These are phyloP conservation scores for Mylabris sibirica DNA, from an alignment of 2,888 invertebrate species.

Conservation along the genomic window DNA sequence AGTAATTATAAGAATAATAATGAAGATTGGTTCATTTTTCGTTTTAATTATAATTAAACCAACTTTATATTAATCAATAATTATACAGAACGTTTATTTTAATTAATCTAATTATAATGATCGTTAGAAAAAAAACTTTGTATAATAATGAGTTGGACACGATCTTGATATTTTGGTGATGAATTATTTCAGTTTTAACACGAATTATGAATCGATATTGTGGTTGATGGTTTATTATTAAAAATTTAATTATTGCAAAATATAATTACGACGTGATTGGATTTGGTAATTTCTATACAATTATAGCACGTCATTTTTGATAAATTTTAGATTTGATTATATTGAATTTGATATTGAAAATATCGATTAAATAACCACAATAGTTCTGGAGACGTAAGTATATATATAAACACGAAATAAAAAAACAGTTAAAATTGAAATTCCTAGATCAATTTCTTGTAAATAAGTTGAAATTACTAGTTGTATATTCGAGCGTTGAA, in stretches of 20 bases:
- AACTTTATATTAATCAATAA: too few relatives aligned
- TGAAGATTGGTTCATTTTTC: too few relatives aligned
- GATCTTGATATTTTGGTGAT: too few relatives aligned
- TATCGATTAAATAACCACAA: neutral
- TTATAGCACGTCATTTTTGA: neutral
- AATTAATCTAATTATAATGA: too few relatives aligned
- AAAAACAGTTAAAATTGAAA: neutral
- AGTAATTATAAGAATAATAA: too few relatives aligned
- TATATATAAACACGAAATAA: too few relatives aligned
- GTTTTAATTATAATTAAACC: too few relatives aligned
- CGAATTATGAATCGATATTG: neutral
- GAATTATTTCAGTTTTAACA: neutral
- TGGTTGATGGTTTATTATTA: neutral
- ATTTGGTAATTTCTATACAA: neutral
- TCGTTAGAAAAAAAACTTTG: too few relatives aligned
- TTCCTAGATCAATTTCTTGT: neutral
- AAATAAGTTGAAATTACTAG: neutral
- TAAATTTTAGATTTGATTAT: neutral
- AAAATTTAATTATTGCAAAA: neutral
- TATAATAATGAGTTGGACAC: too few relatives aligned
- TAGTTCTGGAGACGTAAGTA: neutral
- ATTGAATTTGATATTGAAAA: neutral
- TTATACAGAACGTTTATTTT: too few relatives aligned
- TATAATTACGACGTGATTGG: neutral
- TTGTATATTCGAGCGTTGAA: neutral